Evolutionary conservation across 1,140 invertebrate species (phyloP).

Genomic region (Heterodera schachtii): DNA sequence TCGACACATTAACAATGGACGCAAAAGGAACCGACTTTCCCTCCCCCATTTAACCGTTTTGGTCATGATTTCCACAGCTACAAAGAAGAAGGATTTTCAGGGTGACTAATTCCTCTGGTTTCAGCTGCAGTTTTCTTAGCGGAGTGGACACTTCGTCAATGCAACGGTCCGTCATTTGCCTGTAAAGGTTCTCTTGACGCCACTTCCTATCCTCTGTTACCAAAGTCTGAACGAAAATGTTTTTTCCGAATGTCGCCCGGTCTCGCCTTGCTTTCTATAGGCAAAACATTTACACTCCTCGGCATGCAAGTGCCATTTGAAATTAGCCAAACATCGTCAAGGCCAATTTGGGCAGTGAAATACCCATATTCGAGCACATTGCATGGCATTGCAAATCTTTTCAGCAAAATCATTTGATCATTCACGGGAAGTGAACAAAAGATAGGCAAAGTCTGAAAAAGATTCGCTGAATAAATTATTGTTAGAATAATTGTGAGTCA

Average conservation of each 20-base stretch:
- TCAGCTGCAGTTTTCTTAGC: constrained; percentile 49
- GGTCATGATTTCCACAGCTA: constrained; percentile 56
- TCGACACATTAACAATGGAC: too few species aligned
- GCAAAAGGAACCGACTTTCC: too few species aligned
- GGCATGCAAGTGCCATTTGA: constrained; percentile 54
- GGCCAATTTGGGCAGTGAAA: constrained; percentile 48
- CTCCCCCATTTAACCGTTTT: constrained; percentile 27
- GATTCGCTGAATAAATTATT: too few species aligned
- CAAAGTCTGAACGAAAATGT: constrained; percentile 20
- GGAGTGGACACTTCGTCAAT: constrained; percentile 64
- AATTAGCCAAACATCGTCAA: constrained; percentile 53
- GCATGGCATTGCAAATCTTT: constrained; percentile 52
- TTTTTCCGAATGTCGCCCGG: neutral
- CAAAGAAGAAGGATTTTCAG: constrained; percentile 65
- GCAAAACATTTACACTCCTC: constrained; percentile 44
- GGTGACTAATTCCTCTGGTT: constrained; percentile 63
- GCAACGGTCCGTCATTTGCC: constrained; percentile 62
- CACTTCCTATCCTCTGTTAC: constrained; percentile 54
- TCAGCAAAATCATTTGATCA: constrained; percentile 45
- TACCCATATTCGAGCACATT: constrained; percentile 51
- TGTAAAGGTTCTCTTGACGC: constrained; percentile 64
- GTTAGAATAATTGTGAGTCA: neutral
- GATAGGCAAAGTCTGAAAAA: constrained; percentile 39
- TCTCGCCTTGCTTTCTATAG: constrained; percentile 39
- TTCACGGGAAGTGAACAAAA: constrained; percentile 35